Percentiles rank a stretch among this genome's conserved stretches.
phyloP scores from a whole-genome alignment of 2,113 vertebrate species.

The Sialia sialis region DNA sequence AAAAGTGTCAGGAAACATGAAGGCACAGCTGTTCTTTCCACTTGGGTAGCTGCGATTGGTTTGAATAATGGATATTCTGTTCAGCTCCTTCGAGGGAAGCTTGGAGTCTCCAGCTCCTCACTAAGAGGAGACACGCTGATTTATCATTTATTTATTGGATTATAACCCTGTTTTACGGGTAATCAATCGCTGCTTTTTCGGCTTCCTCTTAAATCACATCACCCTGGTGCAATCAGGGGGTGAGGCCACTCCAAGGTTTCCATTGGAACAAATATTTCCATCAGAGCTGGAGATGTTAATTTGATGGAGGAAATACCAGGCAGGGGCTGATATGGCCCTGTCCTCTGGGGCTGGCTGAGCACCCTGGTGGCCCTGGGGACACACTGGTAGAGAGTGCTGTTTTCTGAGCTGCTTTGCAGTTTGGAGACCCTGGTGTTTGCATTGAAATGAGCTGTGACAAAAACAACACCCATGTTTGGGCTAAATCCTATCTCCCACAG shows the following conservation, averaged over 20 bases:
- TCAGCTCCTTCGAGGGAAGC: background rate
- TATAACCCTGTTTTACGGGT: background rate
- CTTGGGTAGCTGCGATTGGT: background rate
- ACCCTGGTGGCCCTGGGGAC: background rate
- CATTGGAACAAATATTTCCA: background rate
- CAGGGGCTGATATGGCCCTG: fast-evolving
- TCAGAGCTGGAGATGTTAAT: background rate
- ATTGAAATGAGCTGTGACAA: fast-evolving
- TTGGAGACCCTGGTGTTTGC: background rate
- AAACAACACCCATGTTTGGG: background rate
- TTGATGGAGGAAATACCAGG: background rate
- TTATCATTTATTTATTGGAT: slow-evolving; percentile 63
- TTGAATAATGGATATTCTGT: slow-evolving; percentile 48
- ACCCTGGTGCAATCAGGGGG: background rate
- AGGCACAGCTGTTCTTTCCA: slow-evolving; percentile 49
- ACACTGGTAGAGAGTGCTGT: background rate
- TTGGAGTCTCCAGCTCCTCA: background rate
- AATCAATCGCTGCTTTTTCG: slow-evolving; percentile 28
- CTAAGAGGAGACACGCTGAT: background rate
- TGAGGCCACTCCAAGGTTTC: background rate
- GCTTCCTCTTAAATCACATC: slow-evolving; percentile 12
- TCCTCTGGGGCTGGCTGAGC: background rate
- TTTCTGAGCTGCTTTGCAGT: background rate
- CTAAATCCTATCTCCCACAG: background rate
- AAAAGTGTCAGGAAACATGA: slow-evolving; percentile 19